A percentile compares a stretch with the other conserved stretches of the same genome.
Conservation (phyloP, 2,113 vertebrate genomes). For the Glaucidium brasilianum region DNA sequence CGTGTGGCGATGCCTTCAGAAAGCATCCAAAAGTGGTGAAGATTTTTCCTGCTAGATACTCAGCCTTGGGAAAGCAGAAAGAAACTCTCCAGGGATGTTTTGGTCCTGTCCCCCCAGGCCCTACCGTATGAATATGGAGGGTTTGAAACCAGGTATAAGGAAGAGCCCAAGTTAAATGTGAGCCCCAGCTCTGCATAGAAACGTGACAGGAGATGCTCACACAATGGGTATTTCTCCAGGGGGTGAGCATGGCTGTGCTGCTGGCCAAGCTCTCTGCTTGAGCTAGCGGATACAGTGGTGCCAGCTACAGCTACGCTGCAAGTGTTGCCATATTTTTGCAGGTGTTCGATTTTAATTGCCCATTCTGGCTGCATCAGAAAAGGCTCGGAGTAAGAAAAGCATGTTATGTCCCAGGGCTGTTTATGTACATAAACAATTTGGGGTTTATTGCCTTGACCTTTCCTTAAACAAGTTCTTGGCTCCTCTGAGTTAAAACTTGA, state of each 20-base stretch:
- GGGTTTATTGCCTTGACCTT: neutral
- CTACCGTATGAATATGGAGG: neutral
- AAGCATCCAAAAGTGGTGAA: neutral
- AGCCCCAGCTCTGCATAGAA: neutral
- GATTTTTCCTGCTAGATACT: neutral
- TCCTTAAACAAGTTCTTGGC: neutral
- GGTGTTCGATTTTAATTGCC: neutral
- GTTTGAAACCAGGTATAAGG: neutral
- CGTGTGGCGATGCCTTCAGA: neutral
- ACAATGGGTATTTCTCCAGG: neutral
- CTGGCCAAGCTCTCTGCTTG: neutral
- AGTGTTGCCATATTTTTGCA: neutral
- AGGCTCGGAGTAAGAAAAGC: neutral
- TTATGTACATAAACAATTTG: neutral
- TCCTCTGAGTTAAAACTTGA: neutral
- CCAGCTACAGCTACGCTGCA: neutral
- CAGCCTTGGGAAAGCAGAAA: neutral
- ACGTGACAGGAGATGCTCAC: fast-evolving
- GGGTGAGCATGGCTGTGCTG: neutral
- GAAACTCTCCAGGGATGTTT: neutral
- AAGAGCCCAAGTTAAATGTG: neutral
- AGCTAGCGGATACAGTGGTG: fast-evolving
- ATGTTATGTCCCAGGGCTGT: neutral
- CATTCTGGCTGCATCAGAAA: neutral
- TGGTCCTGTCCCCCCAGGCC: neutral